Conservation (phyloP, 2,797 vertebrate genomes). For the Phrynocephalus forsythii region DNA sequence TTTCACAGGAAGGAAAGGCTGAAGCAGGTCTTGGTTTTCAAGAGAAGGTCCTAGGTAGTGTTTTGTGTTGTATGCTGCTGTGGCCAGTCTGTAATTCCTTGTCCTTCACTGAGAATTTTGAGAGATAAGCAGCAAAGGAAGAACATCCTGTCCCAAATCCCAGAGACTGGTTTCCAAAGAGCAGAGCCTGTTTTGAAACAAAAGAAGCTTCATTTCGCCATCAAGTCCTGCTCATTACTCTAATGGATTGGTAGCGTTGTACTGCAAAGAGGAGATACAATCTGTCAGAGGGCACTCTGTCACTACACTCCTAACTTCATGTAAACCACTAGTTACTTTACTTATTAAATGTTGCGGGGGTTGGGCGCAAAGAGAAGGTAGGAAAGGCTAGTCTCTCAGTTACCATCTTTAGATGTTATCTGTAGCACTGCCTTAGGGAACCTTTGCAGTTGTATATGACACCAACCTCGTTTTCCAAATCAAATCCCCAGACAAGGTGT, state of each 20-base stretch:
- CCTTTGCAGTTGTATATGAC: background rate
- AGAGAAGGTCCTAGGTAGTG: background rate
- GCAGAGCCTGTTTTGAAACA: background rate
- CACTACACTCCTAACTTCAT: background rate
- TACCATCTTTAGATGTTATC: background rate
- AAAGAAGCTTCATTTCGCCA: slow-evolving; percentile 10
- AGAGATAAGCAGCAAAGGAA: background rate
- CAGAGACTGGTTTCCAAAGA: slow-evolving; percentile 2
- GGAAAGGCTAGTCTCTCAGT: background rate
- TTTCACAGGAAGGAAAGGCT: background rate
- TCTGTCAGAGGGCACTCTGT: background rate
- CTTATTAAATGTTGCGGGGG: background rate
- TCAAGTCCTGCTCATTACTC: slow-evolving; percentile 16
- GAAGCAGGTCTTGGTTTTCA: slow-evolving; percentile 1
- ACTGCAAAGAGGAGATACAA: slow-evolving; percentile 23
- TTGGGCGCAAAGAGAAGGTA: background rate
- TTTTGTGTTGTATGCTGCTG: background rate
- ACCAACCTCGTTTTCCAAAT: slow-evolving; percentile 4
- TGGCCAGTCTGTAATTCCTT: background rate
- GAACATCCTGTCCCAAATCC: background rate
- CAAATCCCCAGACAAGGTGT: slow-evolving; percentile 2
- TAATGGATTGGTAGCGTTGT: slow-evolving; percentile 20
- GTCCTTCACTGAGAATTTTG: background rate
- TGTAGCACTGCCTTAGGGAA: background rate
- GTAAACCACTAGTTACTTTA: background rate